Evolutionary conservation across 2,888 invertebrate species (phyloP), one percentile per base, ranked within the genome.

Genomic region (Elysia crispata): DNA sequence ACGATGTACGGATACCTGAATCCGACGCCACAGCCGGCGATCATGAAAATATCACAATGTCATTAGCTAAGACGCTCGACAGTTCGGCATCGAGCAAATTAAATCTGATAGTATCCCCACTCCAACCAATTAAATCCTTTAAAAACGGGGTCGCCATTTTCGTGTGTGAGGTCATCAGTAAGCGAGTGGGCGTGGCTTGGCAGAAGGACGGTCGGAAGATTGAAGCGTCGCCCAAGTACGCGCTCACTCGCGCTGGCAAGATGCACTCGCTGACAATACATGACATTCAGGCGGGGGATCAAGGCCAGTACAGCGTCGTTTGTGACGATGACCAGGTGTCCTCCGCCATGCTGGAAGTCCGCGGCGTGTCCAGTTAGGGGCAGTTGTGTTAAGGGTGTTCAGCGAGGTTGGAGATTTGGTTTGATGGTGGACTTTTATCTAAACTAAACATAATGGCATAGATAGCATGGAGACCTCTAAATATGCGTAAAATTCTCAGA

Each of bases 141-240:
- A 86, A 85, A 77, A 85, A 82, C 50, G 82, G 86, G 72, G 83
- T 81, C 54, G 89, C 88, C 77, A 87, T 85, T 66, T 85, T 93
- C 78, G 87, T 86, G 13, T 96, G 97, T 15, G 95, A 97, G 93
- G 93, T 98, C 76, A 97, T 97, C 0, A 95, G 95, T 85, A 94
- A 95, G 79, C 94, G 95, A 85, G 94, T 95, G 15, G 94, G 95
- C 82, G 96, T 97, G 0, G 95, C 94, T 77, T 98, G 98, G 98
- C 94, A 94, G 85, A 94, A 93, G 93, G 87, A 86, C 66, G 84
- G 84, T 72, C 79, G 84, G 18, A 84, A 83, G 50, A 80, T 88
- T 3, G 64, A 49, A 30, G 81, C 82, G 11, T 82, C 83, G 72
- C 84, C 85, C 20, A 87, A 88, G 82, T 85, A 87, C 77, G 75